phyloP scores from a whole-genome alignment of 2,888 invertebrate genomes.

The Tachystola acroxantha region DNA sequence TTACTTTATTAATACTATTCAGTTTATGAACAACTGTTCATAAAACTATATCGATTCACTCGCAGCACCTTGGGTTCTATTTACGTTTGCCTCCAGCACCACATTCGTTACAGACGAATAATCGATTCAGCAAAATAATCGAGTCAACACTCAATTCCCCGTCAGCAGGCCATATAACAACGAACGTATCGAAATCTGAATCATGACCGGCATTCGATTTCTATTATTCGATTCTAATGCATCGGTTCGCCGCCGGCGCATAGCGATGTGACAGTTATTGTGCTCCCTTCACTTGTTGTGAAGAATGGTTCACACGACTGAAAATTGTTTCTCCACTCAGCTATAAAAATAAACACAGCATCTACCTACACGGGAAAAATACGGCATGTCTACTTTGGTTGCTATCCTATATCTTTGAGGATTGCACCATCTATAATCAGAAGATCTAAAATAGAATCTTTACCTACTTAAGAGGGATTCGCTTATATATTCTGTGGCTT shows the following conservation, averaged over 20 bases:
- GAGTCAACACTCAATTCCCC: conserved; percentile 51
- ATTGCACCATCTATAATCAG: too few species aligned
- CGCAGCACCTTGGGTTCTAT: conserved; percentile 29
- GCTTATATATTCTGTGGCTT: too few species aligned
- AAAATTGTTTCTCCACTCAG: too few species aligned
- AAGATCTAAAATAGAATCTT: too few species aligned
- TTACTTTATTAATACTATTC: too few species aligned
- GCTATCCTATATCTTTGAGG: too few species aligned
- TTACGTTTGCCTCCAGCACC: conserved; percentile 42
- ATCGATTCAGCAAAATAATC: conserved; percentile 59
- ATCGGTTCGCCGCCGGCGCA: conserved; percentile 43
- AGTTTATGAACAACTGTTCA: conserved; percentile 23
- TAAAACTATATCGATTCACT: conserved; percentile 26
- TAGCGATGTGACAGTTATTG: conserved; percentile 45
- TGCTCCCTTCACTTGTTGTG: conserved; percentile 7
- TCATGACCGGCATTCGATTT: conserved; percentile 2
- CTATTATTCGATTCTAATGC: conserved; percentile 15
- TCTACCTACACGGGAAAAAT: too few species aligned
- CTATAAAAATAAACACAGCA: too few species aligned
- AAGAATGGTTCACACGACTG: neutral
- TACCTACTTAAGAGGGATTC: too few species aligned
- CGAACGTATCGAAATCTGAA: conserved; percentile 43
- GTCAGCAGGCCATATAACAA: conserved; percentile 42
- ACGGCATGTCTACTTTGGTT: too few species aligned
- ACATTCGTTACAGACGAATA: conserved; percentile 49